Conservation (phyloP, 1,140 invertebrate genomes). For the Vanessa tameamea region DNA sequence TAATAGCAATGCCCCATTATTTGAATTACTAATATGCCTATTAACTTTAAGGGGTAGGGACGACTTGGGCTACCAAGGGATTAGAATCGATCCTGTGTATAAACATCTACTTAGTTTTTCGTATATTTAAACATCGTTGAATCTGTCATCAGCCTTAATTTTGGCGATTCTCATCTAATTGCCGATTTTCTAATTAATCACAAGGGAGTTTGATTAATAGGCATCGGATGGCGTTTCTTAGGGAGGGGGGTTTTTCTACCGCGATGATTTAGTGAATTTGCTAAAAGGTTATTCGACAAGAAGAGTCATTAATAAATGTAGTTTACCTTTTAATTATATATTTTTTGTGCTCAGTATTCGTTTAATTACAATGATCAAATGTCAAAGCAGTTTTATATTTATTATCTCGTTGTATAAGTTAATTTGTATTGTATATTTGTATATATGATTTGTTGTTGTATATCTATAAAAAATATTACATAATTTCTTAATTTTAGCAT, state of each 20-base stretch:
- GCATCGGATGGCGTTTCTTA: constrained; percentile 51
- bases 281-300: constrained; percentile 46
- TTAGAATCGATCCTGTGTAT: too few relatives aligned
- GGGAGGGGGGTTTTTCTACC: constrained; percentile 4
- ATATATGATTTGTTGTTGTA: too few relatives aligned
- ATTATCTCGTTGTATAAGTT: too few relatives aligned
- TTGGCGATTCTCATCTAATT: constrained; percentile 61
- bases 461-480: too few relatives aligned
- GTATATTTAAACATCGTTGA: constrained; percentile 2
- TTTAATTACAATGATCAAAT: not conserved
- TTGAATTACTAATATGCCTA: too few relatives aligned
- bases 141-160: constrained; percentile 34
- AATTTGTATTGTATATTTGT: too few relatives aligned
- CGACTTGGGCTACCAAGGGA: too few relatives aligned
- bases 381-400: too few relatives aligned
- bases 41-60: too few relatives aligned
- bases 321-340: not conserved
- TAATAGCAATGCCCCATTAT: too few relatives aligned
- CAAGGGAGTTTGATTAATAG: constrained; percentile 74
- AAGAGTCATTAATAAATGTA: constrained; percentile 26
- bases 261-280: constrained; percentile 68
- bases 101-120: not conserved
- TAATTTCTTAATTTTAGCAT: too few relatives aligned
- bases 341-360: not conserved
- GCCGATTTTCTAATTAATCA: constrained; percentile 78